Base-by-base conservation (phyloP, 1,140 invertebrate genomes). In the Mamestra configurata region DNA sequence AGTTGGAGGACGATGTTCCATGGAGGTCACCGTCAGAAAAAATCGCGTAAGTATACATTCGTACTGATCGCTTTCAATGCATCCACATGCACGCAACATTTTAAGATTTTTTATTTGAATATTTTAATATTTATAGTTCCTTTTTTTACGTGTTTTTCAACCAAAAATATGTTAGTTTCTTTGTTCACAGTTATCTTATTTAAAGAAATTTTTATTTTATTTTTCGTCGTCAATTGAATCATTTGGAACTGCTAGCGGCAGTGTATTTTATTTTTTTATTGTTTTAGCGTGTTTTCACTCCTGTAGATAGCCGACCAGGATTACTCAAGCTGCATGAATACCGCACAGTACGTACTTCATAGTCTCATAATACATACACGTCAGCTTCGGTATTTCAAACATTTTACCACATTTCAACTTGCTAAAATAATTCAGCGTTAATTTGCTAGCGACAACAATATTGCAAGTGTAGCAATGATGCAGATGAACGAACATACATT, bases 21-120 rank as follows among this genome's bases (percentile, higher is more conserved):
- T 98, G 98, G 98, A 96, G 97, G 83, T 98, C 98, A 3, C 97
- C 98, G 0, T 98, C 97, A 55, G 98, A 98, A 92, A 98, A 98
- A 94, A 98, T 98, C 88, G 97, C 97, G 97, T 98, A 96, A 97
- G 97, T 96, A 68, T 10, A 61, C 27, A n/a, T 22, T 22, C 46
- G 53, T 46, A 76, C 24, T 71, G 59, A 59, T 72, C 76, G 85
- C 85, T 84, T 83, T 75, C 64, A 64, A 40, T 40, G 86, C 91
- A 89, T 89, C 85, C 68, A 86, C 86, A 89, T 90, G 91, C 91
- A 91, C 82, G 86, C 85, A 79, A 31, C 7, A 55, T 59, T 55
- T 55, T 35, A 20, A 37, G 40, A 24, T 31, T n/a, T n/a, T 31
- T 15, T 20, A 4, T 64, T 64, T 64, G 10, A 37, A 10, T 64